These are phyloP conservation scores for Hydrozoanthus gracilis DNA, from an alignment of 92 coral and sea anemone species.

Conservation along the genomic window DNA sequence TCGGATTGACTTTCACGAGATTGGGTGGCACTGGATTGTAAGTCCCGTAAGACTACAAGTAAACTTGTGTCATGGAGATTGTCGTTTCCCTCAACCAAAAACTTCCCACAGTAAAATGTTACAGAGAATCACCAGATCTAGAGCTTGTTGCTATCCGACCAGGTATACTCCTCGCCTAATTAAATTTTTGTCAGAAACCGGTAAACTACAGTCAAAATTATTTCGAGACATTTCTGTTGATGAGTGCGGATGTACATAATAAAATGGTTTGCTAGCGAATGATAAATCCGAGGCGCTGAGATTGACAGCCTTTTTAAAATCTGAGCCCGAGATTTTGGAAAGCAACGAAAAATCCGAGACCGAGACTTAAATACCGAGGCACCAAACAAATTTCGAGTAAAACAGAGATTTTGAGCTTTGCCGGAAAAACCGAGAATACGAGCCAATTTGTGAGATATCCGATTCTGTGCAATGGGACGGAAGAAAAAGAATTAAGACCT, in stretches of 20 bases:
- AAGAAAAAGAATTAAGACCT: too few relatives aligned
- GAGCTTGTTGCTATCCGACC: conserved; percentile 20
- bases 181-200: neutral
- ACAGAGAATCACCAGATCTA: neutral
- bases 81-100: neutral
- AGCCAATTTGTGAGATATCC: too few relatives aligned
- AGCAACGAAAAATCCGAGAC: too few relatives aligned
- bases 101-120: neutral
- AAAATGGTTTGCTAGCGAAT: too few relatives aligned
- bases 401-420: too few relatives aligned
- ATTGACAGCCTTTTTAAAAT: too few relatives aligned
- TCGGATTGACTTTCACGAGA: neutral
- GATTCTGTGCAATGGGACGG: too few relatives aligned
- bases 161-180: neutral
- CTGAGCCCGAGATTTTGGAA: too few relatives aligned
- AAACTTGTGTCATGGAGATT: conserved; percentile 16
- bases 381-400: too few relatives aligned
- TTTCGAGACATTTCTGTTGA: conserved; percentile 30
- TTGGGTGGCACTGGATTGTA: conserved; percentile 34
- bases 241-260: conserved; percentile 20
- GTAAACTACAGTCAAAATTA: neutral
- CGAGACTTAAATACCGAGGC: too few relatives aligned
- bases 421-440: too few relatives aligned
- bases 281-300: too few relatives aligned
- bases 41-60: neutral